Conservation (phyloP, 2,797 vertebrate species). For the Merluccius polli region DNA sequence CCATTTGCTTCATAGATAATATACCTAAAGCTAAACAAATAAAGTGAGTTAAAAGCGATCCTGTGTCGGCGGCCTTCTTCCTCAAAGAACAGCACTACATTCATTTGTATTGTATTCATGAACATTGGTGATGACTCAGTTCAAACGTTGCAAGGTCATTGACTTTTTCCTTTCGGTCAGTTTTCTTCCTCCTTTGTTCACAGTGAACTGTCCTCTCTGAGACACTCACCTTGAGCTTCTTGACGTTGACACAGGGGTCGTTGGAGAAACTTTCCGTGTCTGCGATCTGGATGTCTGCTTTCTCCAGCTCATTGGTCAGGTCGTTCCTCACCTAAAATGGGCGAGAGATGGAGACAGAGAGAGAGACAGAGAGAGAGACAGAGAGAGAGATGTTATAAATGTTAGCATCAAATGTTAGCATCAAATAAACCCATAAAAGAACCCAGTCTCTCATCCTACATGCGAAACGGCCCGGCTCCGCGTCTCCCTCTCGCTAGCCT, state of each 20-base stretch:
- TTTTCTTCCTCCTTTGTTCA: neutral
- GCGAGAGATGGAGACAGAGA: neutral
- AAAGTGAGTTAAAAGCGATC: too few relatives aligned
- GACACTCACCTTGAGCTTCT: conserved; percentile 93
- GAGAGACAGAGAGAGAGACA: neutral
- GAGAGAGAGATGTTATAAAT: too few relatives aligned
- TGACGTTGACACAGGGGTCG: conserved; percentile 95
- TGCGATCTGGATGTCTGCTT: conserved; percentile 94
- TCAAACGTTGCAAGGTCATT: neutral
- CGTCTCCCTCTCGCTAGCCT: too few relatives aligned
- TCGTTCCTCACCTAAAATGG: conserved; percentile 91
- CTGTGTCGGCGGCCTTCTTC: too few relatives aligned
- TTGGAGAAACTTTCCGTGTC: conserved; percentile 98
- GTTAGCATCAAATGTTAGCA: neutral
- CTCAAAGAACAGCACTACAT: too few relatives aligned
- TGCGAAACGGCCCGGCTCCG: too few relatives aligned
- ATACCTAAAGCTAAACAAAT: too few relatives aligned
- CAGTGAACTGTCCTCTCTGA: neutral
- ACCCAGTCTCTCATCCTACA: too few relatives aligned
- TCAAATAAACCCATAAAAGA: too few relatives aligned
- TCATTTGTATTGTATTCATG: too few relatives aligned
- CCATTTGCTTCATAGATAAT: too few relatives aligned
- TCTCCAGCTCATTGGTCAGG: conserved; percentile 92
- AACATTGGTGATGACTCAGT: neutral
- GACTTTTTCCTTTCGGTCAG: neutral